Percentiles rank a stretch among this genome's conserved stretches.
phyloP scores from a whole-genome alignment of 2,797 vertebrate genomes.

The Cephalopachus bancanus region DNA sequence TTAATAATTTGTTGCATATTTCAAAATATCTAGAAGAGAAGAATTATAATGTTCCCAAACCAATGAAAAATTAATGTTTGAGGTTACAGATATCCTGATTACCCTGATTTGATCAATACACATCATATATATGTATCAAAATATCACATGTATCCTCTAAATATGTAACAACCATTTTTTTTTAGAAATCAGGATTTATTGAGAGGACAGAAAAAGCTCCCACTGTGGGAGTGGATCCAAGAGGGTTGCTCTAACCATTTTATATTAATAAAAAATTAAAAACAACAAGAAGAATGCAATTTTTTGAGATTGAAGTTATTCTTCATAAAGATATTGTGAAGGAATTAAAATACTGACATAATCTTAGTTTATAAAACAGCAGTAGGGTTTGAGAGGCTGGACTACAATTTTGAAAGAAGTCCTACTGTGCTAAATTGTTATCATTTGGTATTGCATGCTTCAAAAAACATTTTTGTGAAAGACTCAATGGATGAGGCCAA shows the following conservation, averaged over 20 bases:
- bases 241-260: background rate
- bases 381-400: background rate
- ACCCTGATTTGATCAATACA: background rate
- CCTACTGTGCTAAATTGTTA: background rate
- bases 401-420: background rate
- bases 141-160: background rate
- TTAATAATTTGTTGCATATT: background rate
- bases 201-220: too few species aligned
- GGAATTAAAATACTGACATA: background rate
- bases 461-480: background rate
- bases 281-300: background rate
- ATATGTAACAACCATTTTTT: background rate
- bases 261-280: background rate
- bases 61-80: background rate
- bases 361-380: background rate
- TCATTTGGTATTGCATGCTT: background rate
- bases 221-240: too few species aligned
- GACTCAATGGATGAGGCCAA: background rate
- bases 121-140: background rate
- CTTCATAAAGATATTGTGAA: background rate
- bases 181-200: too few species aligned
- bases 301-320: background rate
- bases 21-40: background rate
- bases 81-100: background rate
- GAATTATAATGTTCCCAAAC: background rate